Conservation (phyloP, 1,140 invertebrate genomes). For the Calliphora vicina region DNA sequence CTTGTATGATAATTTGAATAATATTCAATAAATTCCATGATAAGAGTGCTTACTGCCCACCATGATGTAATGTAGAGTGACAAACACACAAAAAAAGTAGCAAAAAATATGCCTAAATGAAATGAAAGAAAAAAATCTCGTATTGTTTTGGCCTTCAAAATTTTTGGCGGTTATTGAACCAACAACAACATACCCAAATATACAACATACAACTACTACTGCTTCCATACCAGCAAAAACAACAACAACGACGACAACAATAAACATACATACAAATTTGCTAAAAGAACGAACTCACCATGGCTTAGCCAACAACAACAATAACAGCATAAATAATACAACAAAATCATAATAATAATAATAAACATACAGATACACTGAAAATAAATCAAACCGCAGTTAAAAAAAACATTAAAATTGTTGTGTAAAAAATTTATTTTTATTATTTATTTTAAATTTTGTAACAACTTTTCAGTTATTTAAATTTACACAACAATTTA, state of each 20-base stretch:
- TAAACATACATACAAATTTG: not conserved
- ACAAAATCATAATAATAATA: constrained; percentile 1
- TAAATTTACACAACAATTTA: no score
- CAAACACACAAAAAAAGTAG: no score
- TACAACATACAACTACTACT: not conserved
- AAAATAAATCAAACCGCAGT: no score
- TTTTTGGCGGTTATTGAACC: constrained; percentile 31
- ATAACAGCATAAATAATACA: not conserved
- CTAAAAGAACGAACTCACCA: not conserved
- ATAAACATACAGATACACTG: not conserved
- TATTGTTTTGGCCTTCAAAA: constrained; percentile 33
- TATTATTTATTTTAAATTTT: no score
- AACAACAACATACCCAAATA: constrained; percentile 30
- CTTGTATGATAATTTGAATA: no score
- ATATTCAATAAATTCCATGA: no score
- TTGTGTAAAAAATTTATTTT: no score
- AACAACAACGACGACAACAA: not conserved
- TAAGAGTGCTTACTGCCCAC: no score
- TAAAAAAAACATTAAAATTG: no score
- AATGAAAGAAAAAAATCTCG: constrained; percentile 22
- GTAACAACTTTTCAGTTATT: no score
- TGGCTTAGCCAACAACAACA: not conserved
- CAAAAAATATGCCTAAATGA: not conserved
- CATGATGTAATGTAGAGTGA: no score
- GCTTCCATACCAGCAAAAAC: not conserved